Percentiles rank a stretch among this genome's conserved stretches.
These are phyloP conservation scores for Rafetus swinhoei DNA, from an alignment of 2,113 vertebrate species.

Conservation along the genomic window DNA sequence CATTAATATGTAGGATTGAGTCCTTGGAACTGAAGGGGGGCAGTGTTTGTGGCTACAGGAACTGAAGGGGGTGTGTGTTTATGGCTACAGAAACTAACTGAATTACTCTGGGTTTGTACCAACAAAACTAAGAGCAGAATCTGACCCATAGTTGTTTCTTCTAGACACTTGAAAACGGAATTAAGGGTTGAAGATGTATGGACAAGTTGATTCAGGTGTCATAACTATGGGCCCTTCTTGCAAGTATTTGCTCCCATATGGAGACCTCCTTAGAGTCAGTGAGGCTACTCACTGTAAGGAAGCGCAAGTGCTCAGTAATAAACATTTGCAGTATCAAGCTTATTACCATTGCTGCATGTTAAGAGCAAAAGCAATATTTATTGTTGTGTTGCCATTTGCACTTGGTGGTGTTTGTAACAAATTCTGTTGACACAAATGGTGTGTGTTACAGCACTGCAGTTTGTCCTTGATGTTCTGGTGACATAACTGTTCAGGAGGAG, in stretches of 20 bases:
- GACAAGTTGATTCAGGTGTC: fast-evolving
- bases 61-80: neutral
- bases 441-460: neutral
- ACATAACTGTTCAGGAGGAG: fast-evolving
- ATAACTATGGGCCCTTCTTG: neutral
- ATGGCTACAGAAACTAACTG: neutral
- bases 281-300: fast-evolving
- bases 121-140: neutral
- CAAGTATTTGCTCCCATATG: neutral
- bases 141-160: neutral
- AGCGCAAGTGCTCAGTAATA: neutral
- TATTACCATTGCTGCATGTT: neutral
- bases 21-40: fast-evolving
- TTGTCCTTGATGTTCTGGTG: neutral
- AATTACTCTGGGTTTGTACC: neutral
- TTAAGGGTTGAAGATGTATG: neutral
- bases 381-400: neutral
- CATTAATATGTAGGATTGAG: neutral
- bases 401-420: neutral
- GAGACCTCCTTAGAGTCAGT: neutral
- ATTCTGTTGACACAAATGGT: neutral
- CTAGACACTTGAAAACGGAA: neutral
- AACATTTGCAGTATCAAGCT: neutral
- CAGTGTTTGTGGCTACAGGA: neutral
- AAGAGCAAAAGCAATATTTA: neutral